These are phyloP conservation scores for Hetaerina titia DNA, from an alignment of 2,888 invertebrate species.

Conservation along the genomic window DNA sequence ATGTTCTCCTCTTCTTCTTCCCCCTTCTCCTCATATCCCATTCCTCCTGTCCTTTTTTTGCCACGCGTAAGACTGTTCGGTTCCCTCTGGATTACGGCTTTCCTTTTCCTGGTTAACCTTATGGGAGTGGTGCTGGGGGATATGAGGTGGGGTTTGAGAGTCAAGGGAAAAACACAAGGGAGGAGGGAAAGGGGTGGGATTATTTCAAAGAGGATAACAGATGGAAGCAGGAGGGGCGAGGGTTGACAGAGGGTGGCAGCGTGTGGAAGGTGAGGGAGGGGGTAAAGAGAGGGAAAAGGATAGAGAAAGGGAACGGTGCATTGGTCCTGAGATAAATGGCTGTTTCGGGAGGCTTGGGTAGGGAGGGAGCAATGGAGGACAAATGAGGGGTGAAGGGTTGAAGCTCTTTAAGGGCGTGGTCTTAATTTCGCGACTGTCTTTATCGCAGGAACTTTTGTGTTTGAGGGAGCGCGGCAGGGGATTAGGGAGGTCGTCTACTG, in stretches of 20 bases:
- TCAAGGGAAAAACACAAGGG: not conserved
- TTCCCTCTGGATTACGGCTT: not conserved
- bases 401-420: conserved; percentile 37
- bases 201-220: not conserved
- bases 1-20: no score
- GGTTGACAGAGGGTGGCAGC: not conserved
- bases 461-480: not conserved
- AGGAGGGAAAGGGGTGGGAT: not conserved
- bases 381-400: conserved; percentile 47
- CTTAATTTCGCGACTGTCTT: conserved; percentile 52
- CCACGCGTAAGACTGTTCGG: no score
- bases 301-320: not conserved
- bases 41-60: no score
- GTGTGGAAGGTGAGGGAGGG: not conserved
- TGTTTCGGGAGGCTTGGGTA: not conserved
- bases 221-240: not conserved
- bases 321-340: not conserved
- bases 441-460: not conserved
- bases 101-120: not conserved
- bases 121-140: not conserved
- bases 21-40: no score
- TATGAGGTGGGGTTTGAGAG: not conserved
- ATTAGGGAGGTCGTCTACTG: not conserved
- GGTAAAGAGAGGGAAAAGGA: not conserved
- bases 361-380: not conserved